Percentiles rank a stretch among this genome's conserved stretches.
phyloP scores from a whole-genome alignment of 2,113 vertebrate species.

The Gallinago media region DNA sequence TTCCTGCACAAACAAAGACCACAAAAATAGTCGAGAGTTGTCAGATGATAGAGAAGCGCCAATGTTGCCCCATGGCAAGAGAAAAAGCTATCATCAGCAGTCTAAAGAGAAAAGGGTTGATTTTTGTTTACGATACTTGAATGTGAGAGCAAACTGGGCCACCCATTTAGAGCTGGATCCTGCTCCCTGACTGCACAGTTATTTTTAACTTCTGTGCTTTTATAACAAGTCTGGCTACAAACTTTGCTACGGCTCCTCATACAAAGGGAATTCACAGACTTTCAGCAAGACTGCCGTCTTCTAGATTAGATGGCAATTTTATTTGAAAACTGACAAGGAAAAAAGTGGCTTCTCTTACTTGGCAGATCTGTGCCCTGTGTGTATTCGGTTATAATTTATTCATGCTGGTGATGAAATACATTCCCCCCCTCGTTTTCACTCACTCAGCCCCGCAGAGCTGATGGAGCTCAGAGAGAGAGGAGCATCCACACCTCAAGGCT shows the following conservation, averaged over 20 bases:
- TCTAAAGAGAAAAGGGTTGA: background rate
- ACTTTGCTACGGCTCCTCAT: background rate
- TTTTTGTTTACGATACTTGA: background rate
- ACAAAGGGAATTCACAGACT: background rate
- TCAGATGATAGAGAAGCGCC: background rate
- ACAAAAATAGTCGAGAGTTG: background rate
- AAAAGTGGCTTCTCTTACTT: background rate
- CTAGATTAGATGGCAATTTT: background rate
- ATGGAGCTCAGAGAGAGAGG: background rate
- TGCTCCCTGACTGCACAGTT: background rate
- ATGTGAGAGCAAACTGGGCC: conserved; percentile 51
- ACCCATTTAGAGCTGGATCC: conserved; percentile 42
- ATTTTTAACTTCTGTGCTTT: conserved; percentile 53
- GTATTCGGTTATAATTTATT: background rate
- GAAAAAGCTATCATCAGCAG: background rate
- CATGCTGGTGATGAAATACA: background rate
- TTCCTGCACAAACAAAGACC: background rate
- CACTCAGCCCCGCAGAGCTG: background rate
- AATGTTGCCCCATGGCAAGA: background rate
- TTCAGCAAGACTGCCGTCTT: background rate
- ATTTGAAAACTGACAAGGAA: background rate
- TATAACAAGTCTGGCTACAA: background rate
- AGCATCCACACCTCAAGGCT: background rate
- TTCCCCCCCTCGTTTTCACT: background rate
- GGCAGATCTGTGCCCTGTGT: background rate